phyloP scores from a whole-genome alignment of 2,113 vertebrate genomes.

The Sarotherodon lohbergeri region DNA sequence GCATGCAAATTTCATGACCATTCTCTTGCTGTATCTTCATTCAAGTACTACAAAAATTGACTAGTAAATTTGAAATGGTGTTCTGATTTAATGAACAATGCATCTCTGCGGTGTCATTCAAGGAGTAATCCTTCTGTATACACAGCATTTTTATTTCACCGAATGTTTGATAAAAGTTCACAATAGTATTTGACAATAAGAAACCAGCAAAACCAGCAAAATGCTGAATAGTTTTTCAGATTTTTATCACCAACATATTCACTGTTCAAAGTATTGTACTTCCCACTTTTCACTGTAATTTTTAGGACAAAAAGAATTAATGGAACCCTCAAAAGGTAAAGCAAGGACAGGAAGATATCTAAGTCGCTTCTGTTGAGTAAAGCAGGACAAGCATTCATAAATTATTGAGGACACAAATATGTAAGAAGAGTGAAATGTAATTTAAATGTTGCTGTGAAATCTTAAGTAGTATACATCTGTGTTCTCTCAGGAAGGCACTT shows the following conservation, averaged over 20 bases:
- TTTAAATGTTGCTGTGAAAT: constrained; percentile 44
- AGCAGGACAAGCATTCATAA: constrained; percentile 42
- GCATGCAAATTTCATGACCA: background rate
- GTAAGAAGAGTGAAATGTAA: constrained; percentile 34
- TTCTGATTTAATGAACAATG: background rate
- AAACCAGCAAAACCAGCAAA: background rate
- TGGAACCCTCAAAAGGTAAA: background rate
- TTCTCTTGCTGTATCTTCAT: background rate
- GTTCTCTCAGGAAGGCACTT: constrained; percentile 12
- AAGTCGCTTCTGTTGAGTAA: constrained; percentile 10
- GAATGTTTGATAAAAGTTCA: background rate
- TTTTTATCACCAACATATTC: background rate
- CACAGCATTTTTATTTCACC: background rate
- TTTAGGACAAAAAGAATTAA: background rate
- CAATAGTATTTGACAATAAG: background rate
- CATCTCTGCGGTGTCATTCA: background rate
- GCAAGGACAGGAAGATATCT: background rate
- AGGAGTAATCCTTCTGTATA: background rate
- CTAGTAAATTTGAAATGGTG: background rate
- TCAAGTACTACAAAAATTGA: background rate
- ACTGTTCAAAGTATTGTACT: background rate
- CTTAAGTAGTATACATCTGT: constrained; percentile 14
- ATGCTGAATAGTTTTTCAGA: background rate
- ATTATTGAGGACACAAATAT: constrained; percentile 46
- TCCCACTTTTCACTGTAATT: background rate